Percentiles rank a stretch among this genome's conserved stretches.
These are phyloP conservation scores for Crossaster papposus DNA, from an alignment of 53 echinoderm and acorn worm genomes.

Conservation along the genomic window DNA sequence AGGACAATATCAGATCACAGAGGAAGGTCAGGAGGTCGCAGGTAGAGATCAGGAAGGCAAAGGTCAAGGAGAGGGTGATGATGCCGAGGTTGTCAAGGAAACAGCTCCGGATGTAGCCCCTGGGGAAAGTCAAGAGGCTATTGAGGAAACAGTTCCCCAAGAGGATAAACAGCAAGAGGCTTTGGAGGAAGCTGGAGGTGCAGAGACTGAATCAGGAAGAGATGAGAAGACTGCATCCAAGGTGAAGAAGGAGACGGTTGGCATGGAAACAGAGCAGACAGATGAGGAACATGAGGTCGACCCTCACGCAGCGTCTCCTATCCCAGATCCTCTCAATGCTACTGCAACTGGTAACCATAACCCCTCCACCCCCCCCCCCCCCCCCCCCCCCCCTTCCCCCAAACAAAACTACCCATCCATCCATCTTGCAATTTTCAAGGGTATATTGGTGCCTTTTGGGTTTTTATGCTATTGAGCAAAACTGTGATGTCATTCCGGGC, in stretches of 20 bases:
- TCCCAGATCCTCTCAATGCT: slow-evolving; percentile 75
- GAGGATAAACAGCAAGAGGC: slow-evolving; percentile 13
- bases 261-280: slow-evolving; percentile 86
- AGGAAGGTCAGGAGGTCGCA: background rate
- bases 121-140: slow-evolving; percentile 7
- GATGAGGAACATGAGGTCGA: slow-evolving; percentile 86
- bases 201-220: slow-evolving; percentile 41
- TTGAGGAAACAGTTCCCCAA: slow-evolving; percentile 1
- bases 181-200: slow-evolving; percentile 38
- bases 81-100: background rate
- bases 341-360: slow-evolving; percentile 96
- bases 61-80: background rate
- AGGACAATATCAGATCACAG: slow-evolving; percentile 29
- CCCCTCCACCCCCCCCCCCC: too few relatives aligned
- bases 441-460: too few relatives aligned
- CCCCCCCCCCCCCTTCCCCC: background rate
- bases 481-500: too few relatives aligned
- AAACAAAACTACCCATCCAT: background rate
- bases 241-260: slow-evolving; percentile 56
- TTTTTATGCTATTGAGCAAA: too few relatives aligned
- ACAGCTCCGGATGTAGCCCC: background rate
- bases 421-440: too few relatives aligned
- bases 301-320: slow-evolving; percentile 83
- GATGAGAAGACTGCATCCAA: background rate
- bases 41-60: background rate